These are phyloP conservation scores for Oscheius sp. DNA, from an alignment of 1,140 invertebrate genomes.

Conservation along the genomic window DNA sequence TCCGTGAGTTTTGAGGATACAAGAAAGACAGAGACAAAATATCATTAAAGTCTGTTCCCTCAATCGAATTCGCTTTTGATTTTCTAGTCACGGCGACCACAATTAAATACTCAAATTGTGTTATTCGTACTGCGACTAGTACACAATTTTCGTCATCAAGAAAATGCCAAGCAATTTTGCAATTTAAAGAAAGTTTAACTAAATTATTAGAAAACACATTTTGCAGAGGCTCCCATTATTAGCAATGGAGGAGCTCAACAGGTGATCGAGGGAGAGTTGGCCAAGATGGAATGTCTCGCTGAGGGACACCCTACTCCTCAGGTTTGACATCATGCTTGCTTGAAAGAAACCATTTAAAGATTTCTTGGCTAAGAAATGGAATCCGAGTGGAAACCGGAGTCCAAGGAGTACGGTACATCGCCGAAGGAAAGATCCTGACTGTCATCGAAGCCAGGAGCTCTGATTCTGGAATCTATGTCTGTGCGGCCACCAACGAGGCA, in stretches of 20 bases:
- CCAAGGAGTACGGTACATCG: slow-evolving; percentile 49
- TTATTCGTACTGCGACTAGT: too few species aligned
- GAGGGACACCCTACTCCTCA: slow-evolving; percentile 50
- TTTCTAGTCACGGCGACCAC: too few species aligned
- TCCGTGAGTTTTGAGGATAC: slow-evolving; percentile 40
- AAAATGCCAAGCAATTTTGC: too few species aligned
- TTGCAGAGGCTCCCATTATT: slow-evolving; percentile 51
- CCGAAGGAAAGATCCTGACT: slow-evolving; percentile 42
- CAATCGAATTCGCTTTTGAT: too few species aligned
- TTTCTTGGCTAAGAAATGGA: slow-evolving; percentile 52
- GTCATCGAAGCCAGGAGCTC: slow-evolving; percentile 50
- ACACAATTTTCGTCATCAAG: too few species aligned
- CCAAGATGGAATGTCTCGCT: slow-evolving; percentile 49
- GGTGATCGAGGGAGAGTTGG: slow-evolving; percentile 54
- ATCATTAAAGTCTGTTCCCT: too few species aligned
- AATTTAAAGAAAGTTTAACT: too few species aligned
- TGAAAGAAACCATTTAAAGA: too few species aligned
- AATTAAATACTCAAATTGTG: too few species aligned
- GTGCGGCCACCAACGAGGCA: slow-evolving; percentile 53
- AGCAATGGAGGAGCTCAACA: slow-evolving; percentile 52
- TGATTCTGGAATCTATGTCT: slow-evolving; percentile 60
- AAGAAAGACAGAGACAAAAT: too few species aligned
- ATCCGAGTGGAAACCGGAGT: slow-evolving; percentile 53
- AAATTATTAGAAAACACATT: background rate
- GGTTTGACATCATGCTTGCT: too few species aligned